Evolutionary conservation across 2,797 vertebrate species (phyloP).

Genomic region (Pseudomugil gertrudae): DNA sequence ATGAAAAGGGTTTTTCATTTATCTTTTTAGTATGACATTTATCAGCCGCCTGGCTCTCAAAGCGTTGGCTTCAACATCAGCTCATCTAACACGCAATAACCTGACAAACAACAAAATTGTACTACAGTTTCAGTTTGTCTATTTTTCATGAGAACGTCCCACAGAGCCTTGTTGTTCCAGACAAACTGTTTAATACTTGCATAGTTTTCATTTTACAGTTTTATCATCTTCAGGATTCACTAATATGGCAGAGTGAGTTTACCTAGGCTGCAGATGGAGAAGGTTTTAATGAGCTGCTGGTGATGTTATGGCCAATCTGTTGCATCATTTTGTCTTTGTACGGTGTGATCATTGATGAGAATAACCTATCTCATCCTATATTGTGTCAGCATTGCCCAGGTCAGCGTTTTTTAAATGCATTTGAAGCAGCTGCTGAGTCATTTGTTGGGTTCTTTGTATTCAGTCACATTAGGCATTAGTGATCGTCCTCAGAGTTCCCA

Average conservation of each 20-base stretch:
- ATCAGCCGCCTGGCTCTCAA: not conserved
- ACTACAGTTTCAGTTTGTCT: not conserved
- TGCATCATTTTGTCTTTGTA: too few relatives aligned
- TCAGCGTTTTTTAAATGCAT: not conserved
- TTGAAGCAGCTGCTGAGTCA: slow-evolving; percentile 14
- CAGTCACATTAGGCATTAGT: slow-evolving; percentile 11
- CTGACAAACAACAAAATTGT: not conserved
- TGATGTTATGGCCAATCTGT: too few relatives aligned
- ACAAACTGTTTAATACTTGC: too few relatives aligned
- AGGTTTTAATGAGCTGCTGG: too few relatives aligned
- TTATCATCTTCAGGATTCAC: not conserved
- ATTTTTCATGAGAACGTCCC: too few relatives aligned
- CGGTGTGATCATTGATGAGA: not conserved
- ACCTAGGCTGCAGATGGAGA: not conserved
- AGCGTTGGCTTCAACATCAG: slow-evolving; percentile 11
- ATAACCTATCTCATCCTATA: not conserved
- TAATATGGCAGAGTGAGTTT: not conserved
- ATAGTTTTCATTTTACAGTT: too few relatives aligned
- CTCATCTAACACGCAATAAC: slow-evolving; percentile 3
- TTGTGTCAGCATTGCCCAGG: not conserved
- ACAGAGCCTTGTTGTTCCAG: too few relatives aligned
- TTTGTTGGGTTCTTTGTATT: slow-evolving; percentile 11
- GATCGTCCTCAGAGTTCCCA: slow-evolving; percentile 9
- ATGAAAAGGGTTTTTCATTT: not conserved
- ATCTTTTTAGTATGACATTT: not conserved